Evolutionary conservation across 2,888 invertebrate genomes (phyloP), one percentile per base, ranked within the genome.

Genomic region (Trissonchulus sp.): DNA sequence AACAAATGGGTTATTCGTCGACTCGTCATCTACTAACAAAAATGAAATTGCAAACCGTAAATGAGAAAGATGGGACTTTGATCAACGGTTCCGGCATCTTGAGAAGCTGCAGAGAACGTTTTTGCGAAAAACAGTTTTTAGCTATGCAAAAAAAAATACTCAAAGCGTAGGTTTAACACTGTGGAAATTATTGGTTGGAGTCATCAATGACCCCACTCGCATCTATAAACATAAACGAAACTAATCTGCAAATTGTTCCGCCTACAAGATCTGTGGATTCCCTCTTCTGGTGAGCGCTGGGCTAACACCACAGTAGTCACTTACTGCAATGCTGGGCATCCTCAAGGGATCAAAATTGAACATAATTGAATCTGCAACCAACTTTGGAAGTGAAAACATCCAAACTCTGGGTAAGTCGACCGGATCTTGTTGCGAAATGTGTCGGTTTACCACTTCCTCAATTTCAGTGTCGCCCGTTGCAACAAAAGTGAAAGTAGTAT

Each of bases 161-260:
- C 18, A 60, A 60, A 60, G n/a, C 60, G 18, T 18, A n/a, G 18
- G 18, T 60, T 23, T 23, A 23, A n/a, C 18, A n/a, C n/a, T 60
- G 60, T 18, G 60, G 18, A 18, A 18, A 23, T n/a, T 60, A n/a
- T n/a, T 60, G 18, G 60, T 60, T 60, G 60, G 60, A 23, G 60
- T 60, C n/a, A 23, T 60, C 60, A 60, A 60, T n/a, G n/a, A 60
- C 18, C 60, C 60, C 18, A n/a, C 18, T 18, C 60, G 60, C n/a
- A 60, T 60, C 60, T 60, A 60, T n/a, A n/a, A 60, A 60, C n/a
- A n/a, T 60, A 23, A n/a, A 60, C n/a, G 60, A 60, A n/a, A 60
- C 60, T 60, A n/a, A n/a, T n/a, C 18, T 60, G 60, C 60, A 60
- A n/a, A 60, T 60, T 60, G 60, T 60, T 60, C 60, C 60, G 18